Percentiles rank a stretch among this genome's conserved stretches.
These are phyloP conservation scores for Motacilla alba DNA, from an alignment of 2,113 vertebrate genomes.

Conservation along the genomic window DNA sequence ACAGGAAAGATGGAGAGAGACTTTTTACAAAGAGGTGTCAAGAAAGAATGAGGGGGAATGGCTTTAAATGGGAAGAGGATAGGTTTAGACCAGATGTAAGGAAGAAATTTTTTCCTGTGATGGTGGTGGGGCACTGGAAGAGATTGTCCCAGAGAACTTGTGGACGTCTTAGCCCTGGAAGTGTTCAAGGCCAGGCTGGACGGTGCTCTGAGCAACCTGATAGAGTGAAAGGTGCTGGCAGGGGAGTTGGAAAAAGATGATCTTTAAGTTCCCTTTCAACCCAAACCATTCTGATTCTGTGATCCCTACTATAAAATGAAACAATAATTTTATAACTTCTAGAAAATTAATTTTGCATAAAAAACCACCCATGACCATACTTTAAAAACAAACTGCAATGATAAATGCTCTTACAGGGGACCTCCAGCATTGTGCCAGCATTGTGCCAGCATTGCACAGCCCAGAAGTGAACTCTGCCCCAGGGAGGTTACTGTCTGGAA, in stretches of 20 bases:
- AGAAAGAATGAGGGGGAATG: background rate
- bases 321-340: background rate
- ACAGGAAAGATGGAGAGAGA: background rate
- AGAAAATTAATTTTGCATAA: background rate
- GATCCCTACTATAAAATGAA: background rate
- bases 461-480: background rate
- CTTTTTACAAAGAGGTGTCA: background rate
- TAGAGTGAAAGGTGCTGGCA: background rate
- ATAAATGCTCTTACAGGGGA: background rate
- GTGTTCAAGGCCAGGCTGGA: background rate
- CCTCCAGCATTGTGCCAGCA: background rate
- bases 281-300: background rate
- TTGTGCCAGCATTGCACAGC: background rate
- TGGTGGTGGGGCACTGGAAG: background rate
- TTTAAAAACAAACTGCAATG: background rate
- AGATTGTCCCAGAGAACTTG: background rate
- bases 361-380: background rate
- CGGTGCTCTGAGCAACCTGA: background rate
- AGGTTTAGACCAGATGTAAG: background rate
- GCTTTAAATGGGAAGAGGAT: background rate
- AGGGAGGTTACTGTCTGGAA: background rate
- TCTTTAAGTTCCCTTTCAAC: background rate
- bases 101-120: background rate
- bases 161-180: background rate
- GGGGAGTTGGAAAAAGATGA: background rate